Evolutionary conservation across 1,140 invertebrate species (phyloP), one percentile per base, ranked within the genome.

Genomic region (Drosophila kikkawai): DNA sequence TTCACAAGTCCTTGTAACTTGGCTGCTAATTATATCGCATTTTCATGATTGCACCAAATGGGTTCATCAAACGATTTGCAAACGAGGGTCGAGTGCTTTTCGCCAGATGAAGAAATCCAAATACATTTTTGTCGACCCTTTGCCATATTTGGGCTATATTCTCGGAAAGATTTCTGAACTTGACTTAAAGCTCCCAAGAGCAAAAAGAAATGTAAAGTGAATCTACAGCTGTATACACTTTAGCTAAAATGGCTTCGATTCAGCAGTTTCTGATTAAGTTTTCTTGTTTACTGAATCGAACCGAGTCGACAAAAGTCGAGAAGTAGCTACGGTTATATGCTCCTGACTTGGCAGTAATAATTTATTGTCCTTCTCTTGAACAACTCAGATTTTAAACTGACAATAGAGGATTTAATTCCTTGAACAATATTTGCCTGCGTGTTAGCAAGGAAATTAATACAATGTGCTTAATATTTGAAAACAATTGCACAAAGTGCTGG

Each of bases 21-120:
- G 44, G 53, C 68, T 74, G 70, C 68, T 74, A 74, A 74, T 74
- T 74, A 74, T 74, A 74, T 74, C 70, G 68, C 70, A 60, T 74
- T 74, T 74, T 74, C 68, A 74, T 73, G 70, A 74, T 74, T 74
- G 68, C 69, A 60, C 53, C 70, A 73, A 74, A 74, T 73, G 70
- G 68, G 55, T 74, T 74, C 70, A 74, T 74, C 70, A 74, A 74
- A 74, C 68, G 68, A 73, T 73, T 73, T 60, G 36, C 68, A 26
- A 74, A 74, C 68, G 70, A 73, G 55, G 68, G 70, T 74, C 44
- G 37, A 73, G 55, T 73, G 70, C 70, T 51, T 60, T 71, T 50
- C n/a, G 45, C 55, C 19, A 37, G 67, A 53, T 65, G 66, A 42
- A 34, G 39, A 44, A 61, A 44, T 39, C 39, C 17, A 67, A 32